Base-by-base conservation (phyloP, 2,888 invertebrate species). In the Pocota personata region DNA sequence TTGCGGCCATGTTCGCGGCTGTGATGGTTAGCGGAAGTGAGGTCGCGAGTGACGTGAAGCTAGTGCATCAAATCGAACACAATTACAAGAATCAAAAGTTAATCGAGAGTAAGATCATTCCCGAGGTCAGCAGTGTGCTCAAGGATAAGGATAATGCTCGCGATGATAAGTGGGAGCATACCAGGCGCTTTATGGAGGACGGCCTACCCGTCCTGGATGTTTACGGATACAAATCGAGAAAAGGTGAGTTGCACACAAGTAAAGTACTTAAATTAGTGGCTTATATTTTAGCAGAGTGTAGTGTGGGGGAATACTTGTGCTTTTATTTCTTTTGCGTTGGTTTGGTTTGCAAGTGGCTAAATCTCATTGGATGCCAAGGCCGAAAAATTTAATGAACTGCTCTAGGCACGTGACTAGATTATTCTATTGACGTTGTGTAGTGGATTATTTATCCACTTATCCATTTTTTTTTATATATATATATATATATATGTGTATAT, bases 161-260 rank as follows among this genome's bases (percentile, higher is more conserved):
- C 73, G 91, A 91, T 76, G 92, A 92, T 40, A 91, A 91, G 82
- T 91, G 91, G 91, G 91, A 91, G 82, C 91, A 92, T 43, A 90
- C 91, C 75, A 88, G 89, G 64, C 91, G 90, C 69, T 92, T 91
- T 87, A 89, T 91, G 88, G 92, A 92, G 75, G 91, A 92, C 83
- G 92, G 92, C 35, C 89, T 92, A 87, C 91, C 92, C 5, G 90
- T 92, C 64, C 89, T 92, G 87, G 92, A 92, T 71, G 88, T 91
- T 19, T 91, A 92, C 80, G 92, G 92, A 88, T 92, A 91, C 82
- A 91, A 91, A 83, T 87, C 90, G 14, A 91, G 89, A 80, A 90
- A 89, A 88, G 92, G 92, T 92, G 77, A 91, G 90, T 88, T 52
- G 12, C 12, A 46, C 12, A 21, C 32, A 14, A 46, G 10, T 27